Base-by-base conservation (phyloP, 2,888 invertebrate species). In the Lochmaea capreae region DNA sequence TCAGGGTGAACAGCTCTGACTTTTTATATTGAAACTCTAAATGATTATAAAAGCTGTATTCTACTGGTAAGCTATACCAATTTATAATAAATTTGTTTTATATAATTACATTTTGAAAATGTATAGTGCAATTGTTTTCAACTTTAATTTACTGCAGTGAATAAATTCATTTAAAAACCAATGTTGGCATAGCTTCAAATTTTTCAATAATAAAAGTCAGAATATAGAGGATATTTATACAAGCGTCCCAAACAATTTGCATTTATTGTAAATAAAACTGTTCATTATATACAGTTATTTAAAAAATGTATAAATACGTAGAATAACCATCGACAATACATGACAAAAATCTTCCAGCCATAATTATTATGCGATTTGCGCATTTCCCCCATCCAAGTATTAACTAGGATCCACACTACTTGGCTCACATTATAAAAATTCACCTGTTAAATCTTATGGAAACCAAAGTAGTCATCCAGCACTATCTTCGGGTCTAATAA, bases 1-100 rank as follows among this genome's bases (percentile, higher is more conserved):
- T 72, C 66, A 79, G 80, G 80, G 81, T 79, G 81, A 81, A 78
- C 75, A 69, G 3, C 76, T 78, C 74, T 52, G 73, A 73, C 73
- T 73, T 61, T 65, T 71, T 43, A 39, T 26, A n/a, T 43, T 63
- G 62, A 43, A 63, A 42, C 11, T 9, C 52, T 46, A 61, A 12
- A 18, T 43, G 39, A 57, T 8, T 59, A 59, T 12, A 18, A 59
- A 59, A 33, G 59, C 33, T 14, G 59, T 59, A 33, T 14, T n/a
- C 33, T 59, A 33, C 59, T 33, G 16, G 57, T 11, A 57, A 58
- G 33, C n/a, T 14, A 22, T 26, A 39, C n/a, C 16, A 39, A 39
- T 8, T n/a, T 12, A 61, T 33, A 39, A 61, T 22, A 39, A 12
- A 39, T 39, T 16, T 59, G 26, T 39, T 39, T 43, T 14, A 1